Percentiles rank a stretch among this genome's conserved stretches.
Evolutionary conservation across 2,888 invertebrate species (phyloP).

Genomic region (Lordiphosa andalusiaca): DNA sequence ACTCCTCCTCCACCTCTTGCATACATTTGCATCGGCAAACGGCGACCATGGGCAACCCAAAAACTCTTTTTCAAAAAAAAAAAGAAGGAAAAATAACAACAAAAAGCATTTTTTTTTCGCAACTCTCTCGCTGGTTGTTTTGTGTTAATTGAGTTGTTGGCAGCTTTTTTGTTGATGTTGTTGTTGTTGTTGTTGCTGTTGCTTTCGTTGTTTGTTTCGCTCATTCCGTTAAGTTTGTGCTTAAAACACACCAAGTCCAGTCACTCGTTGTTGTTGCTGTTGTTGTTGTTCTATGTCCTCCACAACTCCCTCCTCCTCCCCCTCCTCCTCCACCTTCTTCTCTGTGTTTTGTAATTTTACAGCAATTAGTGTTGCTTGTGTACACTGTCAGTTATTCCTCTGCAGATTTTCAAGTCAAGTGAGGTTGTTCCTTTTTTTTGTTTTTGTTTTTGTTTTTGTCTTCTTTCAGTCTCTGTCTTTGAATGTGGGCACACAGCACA

Average conservation of each 20-base stretch:
- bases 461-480: too few species aligned
- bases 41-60: constrained; percentile 18
- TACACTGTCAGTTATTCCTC: constrained; percentile 51
- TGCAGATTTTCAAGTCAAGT: constrained; percentile 47
- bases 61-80: constrained; percentile 2
- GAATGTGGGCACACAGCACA: too few species aligned
- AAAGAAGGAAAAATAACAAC: constrained; percentile 8
- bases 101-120: constrained; percentile 20
- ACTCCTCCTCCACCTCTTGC: constrained; percentile 13
- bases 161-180: constrained; percentile 29
- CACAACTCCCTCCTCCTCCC: too few species aligned
- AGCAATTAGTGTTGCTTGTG: constrained; percentile 66
- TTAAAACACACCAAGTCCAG: constrained; percentile 21
- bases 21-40: constrained; percentile 42
- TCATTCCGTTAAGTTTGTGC: constrained; percentile 39
- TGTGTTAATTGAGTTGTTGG: constrained; percentile 67
- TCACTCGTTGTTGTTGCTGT: constrained; percentile 32
- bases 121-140: constrained; percentile 30
- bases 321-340: background rate
- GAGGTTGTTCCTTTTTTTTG: constrained; percentile 8
- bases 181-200: constrained; percentile 30
- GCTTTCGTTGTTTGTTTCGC: constrained; percentile 31
- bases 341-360: constrained; percentile 50
- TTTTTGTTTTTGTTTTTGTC: too few species aligned
- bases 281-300: constrained; percentile 36